These are phyloP conservation scores for Melolontha melolontha DNA, from an alignment of 2,888 invertebrate species.

Conservation along the genomic window DNA sequence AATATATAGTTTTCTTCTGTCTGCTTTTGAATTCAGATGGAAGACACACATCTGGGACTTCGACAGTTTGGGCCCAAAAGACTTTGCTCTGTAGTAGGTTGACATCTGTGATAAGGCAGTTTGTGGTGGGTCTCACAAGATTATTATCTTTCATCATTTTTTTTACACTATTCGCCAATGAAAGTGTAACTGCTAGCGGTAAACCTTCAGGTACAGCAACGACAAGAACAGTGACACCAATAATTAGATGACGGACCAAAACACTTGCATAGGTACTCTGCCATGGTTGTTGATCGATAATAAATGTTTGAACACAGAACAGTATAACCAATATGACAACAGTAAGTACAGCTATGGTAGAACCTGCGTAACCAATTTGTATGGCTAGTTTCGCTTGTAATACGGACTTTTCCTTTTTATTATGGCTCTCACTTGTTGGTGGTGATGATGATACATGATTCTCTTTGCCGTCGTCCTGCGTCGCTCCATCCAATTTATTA, in stretches of 20 bases:
- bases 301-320: conserved; percentile 93
- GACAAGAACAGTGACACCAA: conserved; percentile 99
- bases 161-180: conserved; percentile 99
- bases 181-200: conserved; percentile 97
- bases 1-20: no score
- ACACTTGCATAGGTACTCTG: conserved; percentile 87
- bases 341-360: conserved; percentile 96
- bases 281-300: conserved; percentile 80
- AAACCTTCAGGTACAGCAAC: conserved; percentile 99
- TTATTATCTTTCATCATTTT: no score
- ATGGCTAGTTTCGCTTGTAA: conserved; percentile 98
- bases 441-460: conserved; percentile 69
- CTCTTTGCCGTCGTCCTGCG: conserved; percentile 69
- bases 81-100: no score
- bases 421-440: conserved; percentile 69
- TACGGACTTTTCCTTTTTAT: conserved; percentile 98
- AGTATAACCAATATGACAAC: conserved; percentile 96
- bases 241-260: conserved; percentile 97
- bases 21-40: no score
- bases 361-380: conserved; percentile 99
- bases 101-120: no score
- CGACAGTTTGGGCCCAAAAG: no score
- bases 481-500: conserved; percentile 68
- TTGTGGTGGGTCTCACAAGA: no score
- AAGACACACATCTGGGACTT: no score